A percentile compares a stretch with the other conserved stretches of the same genome.
These are phyloP conservation scores for Zaprionus nigranus DNA, from an alignment of 1,140 invertebrate genomes.

Conservation along the genomic window DNA sequence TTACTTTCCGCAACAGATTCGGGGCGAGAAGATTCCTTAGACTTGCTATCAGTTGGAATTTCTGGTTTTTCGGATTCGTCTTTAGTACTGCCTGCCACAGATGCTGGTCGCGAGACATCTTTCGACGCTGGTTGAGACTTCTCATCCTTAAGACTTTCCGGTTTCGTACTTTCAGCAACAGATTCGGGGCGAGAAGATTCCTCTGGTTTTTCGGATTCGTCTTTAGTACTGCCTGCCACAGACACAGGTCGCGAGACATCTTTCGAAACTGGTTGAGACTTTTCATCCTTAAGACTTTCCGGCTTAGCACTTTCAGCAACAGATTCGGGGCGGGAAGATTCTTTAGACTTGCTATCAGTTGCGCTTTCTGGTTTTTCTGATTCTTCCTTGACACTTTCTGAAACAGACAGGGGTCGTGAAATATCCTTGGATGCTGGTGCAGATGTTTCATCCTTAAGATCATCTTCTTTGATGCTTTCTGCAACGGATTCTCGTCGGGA, in stretches of 20 bases:
- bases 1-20: conserved; percentile 22
- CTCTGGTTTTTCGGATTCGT: conserved; percentile 10
- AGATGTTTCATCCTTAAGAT: conserved; percentile 11
- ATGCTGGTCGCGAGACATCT: conserved; percentile 30
- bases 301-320: conserved; percentile 24
- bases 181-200: conserved; percentile 42
- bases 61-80: conserved; percentile 16
- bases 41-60: conserved; percentile 9
- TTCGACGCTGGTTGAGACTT: conserved; percentile 10
- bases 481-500: conserved; percentile 53
- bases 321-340: conserved; percentile 20
- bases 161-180: conserved; percentile 20
- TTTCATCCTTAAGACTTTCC: conserved; percentile 24
- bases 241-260: conserved; percentile 24
- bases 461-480: conserved; percentile 35
- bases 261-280: conserved; percentile 2
- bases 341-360: neutral
- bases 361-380: conserved; percentile 9
- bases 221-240: conserved; percentile 21
- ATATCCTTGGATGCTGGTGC: conserved; percentile 19
- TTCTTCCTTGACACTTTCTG: conserved; percentile 24
- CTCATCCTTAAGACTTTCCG: conserved; percentile 18
- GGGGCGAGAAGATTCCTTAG: conserved; percentile 7
- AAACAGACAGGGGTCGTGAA: conserved; percentile 44
- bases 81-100: conserved; percentile 23